Percentiles rank a stretch among this genome's conserved stretches.
These are phyloP conservation scores for Myiopsitta monachus DNA, from an alignment of 2,113 vertebrate species.

Conservation along the genomic window DNA sequence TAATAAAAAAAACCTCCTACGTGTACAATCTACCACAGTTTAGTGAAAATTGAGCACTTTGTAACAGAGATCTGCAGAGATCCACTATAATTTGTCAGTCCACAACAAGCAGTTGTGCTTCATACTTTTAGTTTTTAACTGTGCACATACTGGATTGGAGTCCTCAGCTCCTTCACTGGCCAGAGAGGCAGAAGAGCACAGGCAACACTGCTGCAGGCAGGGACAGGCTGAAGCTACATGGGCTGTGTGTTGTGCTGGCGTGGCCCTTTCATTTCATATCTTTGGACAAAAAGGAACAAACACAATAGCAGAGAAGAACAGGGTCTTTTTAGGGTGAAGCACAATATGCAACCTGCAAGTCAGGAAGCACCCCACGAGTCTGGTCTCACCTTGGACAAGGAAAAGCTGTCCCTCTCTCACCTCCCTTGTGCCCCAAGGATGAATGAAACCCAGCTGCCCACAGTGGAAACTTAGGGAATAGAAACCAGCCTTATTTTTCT, in stretches of 20 bases:
- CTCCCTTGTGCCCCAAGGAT: neutral
- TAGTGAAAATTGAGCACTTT: neutral
- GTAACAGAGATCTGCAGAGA: neutral
- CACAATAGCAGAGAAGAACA: neutral
- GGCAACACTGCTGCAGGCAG: neutral
- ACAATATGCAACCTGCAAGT: neutral
- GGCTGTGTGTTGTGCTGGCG: no score
- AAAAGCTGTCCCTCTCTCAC: neutral
- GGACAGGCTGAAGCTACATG: neutral
- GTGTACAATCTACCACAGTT: neutral
- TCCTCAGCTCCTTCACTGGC: neutral
- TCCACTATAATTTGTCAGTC: neutral
- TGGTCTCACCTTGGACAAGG: neutral
- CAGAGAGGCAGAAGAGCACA: neutral
- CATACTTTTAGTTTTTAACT: neutral
- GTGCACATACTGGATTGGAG: neutral
- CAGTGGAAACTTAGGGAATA: conserved; percentile 1
- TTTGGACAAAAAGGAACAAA: neutral
- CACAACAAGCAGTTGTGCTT: neutral
- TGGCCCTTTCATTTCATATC: neutral
- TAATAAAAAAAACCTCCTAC: fast-evolving
- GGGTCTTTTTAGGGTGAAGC: neutral
- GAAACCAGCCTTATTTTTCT: neutral
- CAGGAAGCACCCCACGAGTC: neutral
- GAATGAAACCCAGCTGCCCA: neutral